phyloP scores from a whole-genome alignment of 2,888 invertebrate genomes.

The Pollenia griseotomentosa region DNA sequence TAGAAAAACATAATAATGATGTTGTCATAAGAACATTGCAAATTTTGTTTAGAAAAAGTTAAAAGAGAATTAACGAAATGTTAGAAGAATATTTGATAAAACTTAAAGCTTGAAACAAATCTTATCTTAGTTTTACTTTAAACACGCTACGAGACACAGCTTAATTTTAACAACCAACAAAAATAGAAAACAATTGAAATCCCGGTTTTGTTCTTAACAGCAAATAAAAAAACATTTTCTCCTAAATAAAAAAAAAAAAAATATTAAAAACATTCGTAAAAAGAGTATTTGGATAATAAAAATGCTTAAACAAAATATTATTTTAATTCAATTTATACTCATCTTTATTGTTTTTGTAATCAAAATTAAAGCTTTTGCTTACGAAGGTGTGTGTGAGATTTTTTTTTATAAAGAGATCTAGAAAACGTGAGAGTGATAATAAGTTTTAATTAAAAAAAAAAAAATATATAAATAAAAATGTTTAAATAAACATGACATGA shows the following conservation, averaged over 20 bases:
- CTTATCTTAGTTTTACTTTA: slow-evolving; percentile 41
- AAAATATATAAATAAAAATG: not conserved
- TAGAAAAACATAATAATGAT: not conserved
- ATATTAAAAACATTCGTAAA: not conserved
- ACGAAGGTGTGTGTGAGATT: slow-evolving; percentile 56
- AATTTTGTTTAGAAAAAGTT: not conserved
- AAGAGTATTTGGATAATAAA: not conserved
- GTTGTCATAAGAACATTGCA: not conserved
- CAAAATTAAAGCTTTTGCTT: slow-evolving; percentile 46
- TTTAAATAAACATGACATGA: not conserved
- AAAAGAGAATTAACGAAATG: not conserved
- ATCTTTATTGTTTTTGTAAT: slow-evolving; percentile 35
- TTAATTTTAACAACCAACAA: not conserved
- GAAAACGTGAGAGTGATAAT: not conserved
- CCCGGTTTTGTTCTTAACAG: not conserved
- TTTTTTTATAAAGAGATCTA: not conserved
- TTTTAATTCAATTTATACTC: slow-evolving; percentile 45
- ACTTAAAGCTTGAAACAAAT: slow-evolving; percentile 24
- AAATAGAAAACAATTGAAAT: not conserved
- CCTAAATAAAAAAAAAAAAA: slow-evolving; percentile 5
- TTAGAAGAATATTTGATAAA: slow-evolving; percentile 43
- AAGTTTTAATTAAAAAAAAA: not conserved
- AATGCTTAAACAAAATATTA: slow-evolving; percentile 52
- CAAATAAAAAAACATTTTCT: not conserved
- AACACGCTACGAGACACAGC: slow-evolving; percentile 43